Percentiles rank a stretch among this genome's conserved stretches.
phyloP scores from a whole-genome alignment of 2,113 vertebrate genomes.

The Phaetusa simplex region DNA sequence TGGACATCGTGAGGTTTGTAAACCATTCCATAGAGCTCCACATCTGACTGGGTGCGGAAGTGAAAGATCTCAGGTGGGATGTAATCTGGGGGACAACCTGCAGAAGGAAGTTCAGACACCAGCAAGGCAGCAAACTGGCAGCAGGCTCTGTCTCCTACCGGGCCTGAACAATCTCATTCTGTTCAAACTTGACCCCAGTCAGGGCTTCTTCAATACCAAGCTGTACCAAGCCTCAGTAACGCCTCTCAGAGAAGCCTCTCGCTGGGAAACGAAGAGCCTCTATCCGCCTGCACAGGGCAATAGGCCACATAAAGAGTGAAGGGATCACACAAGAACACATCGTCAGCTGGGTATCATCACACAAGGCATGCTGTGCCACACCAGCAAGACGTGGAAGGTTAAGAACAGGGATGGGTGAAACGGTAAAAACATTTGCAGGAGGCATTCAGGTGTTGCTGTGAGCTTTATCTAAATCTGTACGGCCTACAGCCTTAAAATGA shows the following conservation, averaged over 20 bases:
- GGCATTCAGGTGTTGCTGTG: background rate
- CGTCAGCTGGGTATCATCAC: background rate
- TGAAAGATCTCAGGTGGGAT: slow-evolving; percentile 93
- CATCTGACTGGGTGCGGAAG: slow-evolving; percentile 86
- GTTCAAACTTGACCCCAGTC: background rate
- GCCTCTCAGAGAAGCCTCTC: background rate
- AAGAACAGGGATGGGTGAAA: background rate
- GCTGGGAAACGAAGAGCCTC: background rate
- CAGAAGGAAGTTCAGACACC: background rate
- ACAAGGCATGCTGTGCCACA: background rate
- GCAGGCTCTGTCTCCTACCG: background rate
- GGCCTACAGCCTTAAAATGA: background rate
- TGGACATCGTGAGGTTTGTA: slow-evolving; percentile 92
- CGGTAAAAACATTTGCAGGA: background rate
- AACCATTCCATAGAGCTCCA: slow-evolving; percentile 93
- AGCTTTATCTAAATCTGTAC: background rate
- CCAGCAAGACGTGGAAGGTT: background rate
- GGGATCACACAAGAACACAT: background rate
- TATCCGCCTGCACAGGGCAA: background rate
- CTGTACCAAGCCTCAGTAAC: background rate
- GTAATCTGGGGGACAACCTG: slow-evolving; percentile 94
- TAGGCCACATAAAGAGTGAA: rapidly evolving
- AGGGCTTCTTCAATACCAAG: background rate
- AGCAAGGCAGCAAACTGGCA: background rate
- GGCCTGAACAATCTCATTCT: background rate